A percentile compares a stretch with the other conserved stretches of the same genome.
Evolutionary conservation across 2,888 invertebrate genomes (phyloP).

Genomic region (Heliothis peltigera): DNA sequence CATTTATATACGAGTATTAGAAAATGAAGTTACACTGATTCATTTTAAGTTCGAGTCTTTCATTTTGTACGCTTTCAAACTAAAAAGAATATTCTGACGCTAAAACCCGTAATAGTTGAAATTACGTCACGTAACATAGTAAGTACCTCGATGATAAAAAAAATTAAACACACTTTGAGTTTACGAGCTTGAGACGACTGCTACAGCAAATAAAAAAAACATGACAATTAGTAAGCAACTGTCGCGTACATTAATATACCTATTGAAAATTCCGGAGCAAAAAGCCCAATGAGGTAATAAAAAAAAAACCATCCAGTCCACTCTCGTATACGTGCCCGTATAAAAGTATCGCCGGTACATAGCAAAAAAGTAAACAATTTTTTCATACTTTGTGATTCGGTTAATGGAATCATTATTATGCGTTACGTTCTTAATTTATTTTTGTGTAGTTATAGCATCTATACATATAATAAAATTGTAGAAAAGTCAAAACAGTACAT

Average conservation of each 20-base stretch:
- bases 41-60: constrained; percentile 23
- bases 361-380: constrained; percentile 44
- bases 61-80: constrained; percentile 15
- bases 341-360: constrained; percentile 31
- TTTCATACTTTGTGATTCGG: constrained; percentile 25
- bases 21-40: constrained; percentile 15
- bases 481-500: too few species aligned
- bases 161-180: constrained; percentile 42
- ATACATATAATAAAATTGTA: too few species aligned
- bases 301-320: constrained; percentile 43
- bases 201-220: constrained; percentile 40
- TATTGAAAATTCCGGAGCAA: constrained; percentile 39
- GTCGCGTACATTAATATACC: constrained; percentile 44
- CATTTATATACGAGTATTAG: background rate
- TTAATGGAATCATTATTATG: constrained; percentile 34
- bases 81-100: constrained; percentile 29
- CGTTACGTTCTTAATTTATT: constrained; percentile 34
- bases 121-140: constrained; percentile 53
- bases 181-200: constrained; percentile 25
- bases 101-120: constrained; percentile 38
- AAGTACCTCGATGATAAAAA: constrained; percentile 27
- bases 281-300: constrained; percentile 34
- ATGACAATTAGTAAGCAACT: constrained; percentile 55
- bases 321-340: constrained; percentile 38
- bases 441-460: background rate